phyloP scores from a whole-genome alignment of 2,113 vertebrate genomes.

The Epinephelus lanceolatus region DNA sequence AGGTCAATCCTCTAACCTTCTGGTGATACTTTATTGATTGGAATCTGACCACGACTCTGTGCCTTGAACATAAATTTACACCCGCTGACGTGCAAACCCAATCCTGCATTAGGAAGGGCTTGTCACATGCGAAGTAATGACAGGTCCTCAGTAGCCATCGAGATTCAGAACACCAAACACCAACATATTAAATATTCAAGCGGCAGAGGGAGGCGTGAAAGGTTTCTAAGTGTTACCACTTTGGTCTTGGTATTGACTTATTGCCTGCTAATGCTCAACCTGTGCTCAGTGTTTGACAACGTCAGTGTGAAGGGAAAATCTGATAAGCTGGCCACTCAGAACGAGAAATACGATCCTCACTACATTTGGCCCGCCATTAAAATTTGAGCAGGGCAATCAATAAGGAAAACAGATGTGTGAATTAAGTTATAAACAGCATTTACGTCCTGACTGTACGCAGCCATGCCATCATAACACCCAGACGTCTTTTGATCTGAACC shows the following conservation, averaged over 20 bases:
- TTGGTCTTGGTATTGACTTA: constrained; percentile 67
- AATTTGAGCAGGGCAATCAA: constrained; percentile 63
- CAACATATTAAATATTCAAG: constrained; percentile 72
- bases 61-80: constrained; percentile 83
- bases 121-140: constrained; percentile 69
- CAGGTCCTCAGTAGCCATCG: constrained; percentile 65
- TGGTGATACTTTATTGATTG: constrained; percentile 76
- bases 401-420: constrained; percentile 58
- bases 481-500: constrained; percentile 45
- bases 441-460: constrained; percentile 25
- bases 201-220: constrained; percentile 48
- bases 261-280: constrained; percentile 51
- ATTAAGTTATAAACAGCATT: constrained; percentile 58
- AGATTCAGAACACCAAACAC: constrained; percentile 68
- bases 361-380: constrained; percentile 47
- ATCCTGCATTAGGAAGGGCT: constrained; percentile 53
- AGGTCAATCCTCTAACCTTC: constrained; percentile 55
- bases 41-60: constrained; percentile 62
- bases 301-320: constrained; percentile 54
- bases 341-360: constrained; percentile 56
- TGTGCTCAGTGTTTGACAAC: constrained; percentile 49
- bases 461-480: constrained; percentile 29
- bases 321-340: constrained; percentile 63
- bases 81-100: constrained; percentile 71
- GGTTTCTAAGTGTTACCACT: constrained; percentile 69